Base-by-base conservation (phyloP, 2,888 invertebrate genomes). In the Sepioteuthis lessoniana region DNA sequence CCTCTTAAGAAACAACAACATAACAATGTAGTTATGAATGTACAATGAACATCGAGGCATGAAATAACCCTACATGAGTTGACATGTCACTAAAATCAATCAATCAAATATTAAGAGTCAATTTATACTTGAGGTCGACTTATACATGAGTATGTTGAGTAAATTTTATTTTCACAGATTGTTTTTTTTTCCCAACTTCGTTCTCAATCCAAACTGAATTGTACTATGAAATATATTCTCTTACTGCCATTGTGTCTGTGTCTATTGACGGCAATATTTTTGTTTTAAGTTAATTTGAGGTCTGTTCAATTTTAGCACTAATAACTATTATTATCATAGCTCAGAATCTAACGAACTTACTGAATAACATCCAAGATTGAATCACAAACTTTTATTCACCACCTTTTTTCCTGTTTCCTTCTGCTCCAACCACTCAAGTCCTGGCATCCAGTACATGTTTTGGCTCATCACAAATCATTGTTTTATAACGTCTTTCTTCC, bases 351-450 rank as follows among this genome's bases (percentile, higher is more conserved):
- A 76, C 31, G 76, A n/a, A 76, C n/a, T 76, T 76, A n/a, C 76
- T n/a, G 76, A 76, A 76, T 76, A 76, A n/a, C 76, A 76, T 76
- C 76, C 76, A 76, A 76, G n/a, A n/a, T 76, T n/a, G n/a, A 76
- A 76, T 76, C 76, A 8, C 7, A n/a, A 76, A 76, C 76, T 31
- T 76, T 76, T n/a, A 76, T 76, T 8, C 76, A 31, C n/a, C 76
- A 31, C 10, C 76, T n/a, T n/a, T n/a, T 76, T n/a, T n/a, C 76
- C 31, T 8, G 31, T 10, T n/a, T 8, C 76, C n/a, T 76, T 76
- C n/a, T 76, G 76, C 76, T 76, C 31, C 76, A n/a, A 76, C n/a
- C 31, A 76, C n/a, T 76, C 76, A 76, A n/a, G 76, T 76, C 76
- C 76, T 31, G 60, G 21, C 60, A 60, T 76, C n/a, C n/a, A n/a